Base-by-base conservation (phyloP, 2,113 vertebrate genomes). In the Pyrgilauda ruficollis region DNA sequence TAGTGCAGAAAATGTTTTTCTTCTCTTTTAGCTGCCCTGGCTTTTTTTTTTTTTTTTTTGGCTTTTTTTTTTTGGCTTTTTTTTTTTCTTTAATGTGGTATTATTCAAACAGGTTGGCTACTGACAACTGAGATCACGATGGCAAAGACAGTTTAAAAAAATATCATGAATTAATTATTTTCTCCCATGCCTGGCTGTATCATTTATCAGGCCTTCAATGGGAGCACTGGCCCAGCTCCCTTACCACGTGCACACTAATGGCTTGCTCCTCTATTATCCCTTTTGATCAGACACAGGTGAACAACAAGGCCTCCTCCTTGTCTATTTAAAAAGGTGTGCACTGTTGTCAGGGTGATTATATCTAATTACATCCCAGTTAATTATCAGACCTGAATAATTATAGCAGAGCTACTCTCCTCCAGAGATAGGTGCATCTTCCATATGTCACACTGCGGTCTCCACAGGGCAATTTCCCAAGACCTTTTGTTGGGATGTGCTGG, bases 321-420 rank as follows among this genome's bases (percentile, higher is more conserved):
- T 92, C 95, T 96, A 84, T 93, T 97, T 96, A 96, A 97, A 97
- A 96, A 97, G 97, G 97, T 97, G 94, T 93, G 92, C 81, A 35
- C 79, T 97, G 94, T 97, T 95, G 97, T 97, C 96, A 92, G 95
- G 95, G 94, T 96, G 96, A 98, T 98, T 98, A 97, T 97, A 98
- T 98, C 98, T 98, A 97, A 98, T 98, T 98, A 98, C 97, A 97
- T 93, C 93, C 97, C 95, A 76, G 97, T 97, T 98, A 97, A 98
- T 98, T 98, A 97, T 97, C 91, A 93, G 95, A 97, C 96, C 96
- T 95, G 93, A 97, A 97, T 98, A 97, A 97, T 97, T 97, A 96
- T 94, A 94, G 95, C 84, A 95, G 87, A 94, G 70, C 89, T 68
- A 66, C 92, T 95, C 86, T 95, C 58, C 79, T 89, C 53, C 47